Evolutionary conservation across 1,140 invertebrate genomes (phyloP).

Genomic region (Drosophila busckii): DNA sequence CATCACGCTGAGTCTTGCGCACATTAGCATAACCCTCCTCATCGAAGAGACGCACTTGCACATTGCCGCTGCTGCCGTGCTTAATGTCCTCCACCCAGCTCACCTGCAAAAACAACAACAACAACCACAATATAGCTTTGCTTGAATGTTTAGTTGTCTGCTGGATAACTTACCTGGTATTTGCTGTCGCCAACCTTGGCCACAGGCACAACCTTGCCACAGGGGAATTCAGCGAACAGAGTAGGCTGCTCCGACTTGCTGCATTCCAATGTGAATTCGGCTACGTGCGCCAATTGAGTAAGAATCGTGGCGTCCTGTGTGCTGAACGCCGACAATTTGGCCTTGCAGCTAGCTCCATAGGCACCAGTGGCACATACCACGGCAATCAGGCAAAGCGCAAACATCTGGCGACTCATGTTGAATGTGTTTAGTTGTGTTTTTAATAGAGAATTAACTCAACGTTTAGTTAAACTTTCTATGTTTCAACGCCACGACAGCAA

Average conservation of each 20-base stretch:
- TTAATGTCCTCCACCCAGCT: conserved; percentile 94
- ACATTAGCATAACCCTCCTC: conserved; percentile 93
- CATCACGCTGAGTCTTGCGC: conserved; percentile 86
- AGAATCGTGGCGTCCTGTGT: conserved; percentile 94
- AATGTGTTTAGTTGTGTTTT: conserved; percentile 11
- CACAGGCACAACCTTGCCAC: conserved; percentile 88
- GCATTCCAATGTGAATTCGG: conserved; percentile 87
- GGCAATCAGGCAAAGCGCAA: conserved; percentile 46
- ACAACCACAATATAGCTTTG: too few species aligned
- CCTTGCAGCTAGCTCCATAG: conserved; percentile 82
- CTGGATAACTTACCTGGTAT: conserved; percentile 50
- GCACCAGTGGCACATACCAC: conserved; percentile 38
- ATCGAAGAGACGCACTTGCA: conserved; percentile 90
- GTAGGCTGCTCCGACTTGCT: conserved; percentile 82
- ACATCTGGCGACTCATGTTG: conserved; percentile 53
- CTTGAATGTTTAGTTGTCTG: too few species aligned
- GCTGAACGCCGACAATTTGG: conserved; percentile 87
- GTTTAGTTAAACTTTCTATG: conserved; percentile 27
- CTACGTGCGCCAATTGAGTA: conserved; percentile 88
- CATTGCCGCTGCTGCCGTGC: conserved; percentile 88
- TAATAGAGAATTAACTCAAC: conserved; percentile 26
- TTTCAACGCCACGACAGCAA: conserved; percentile 56
- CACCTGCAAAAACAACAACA: conserved; percentile 83
- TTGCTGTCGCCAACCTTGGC: conserved; percentile 84
- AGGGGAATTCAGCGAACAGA: conserved; percentile 91